Conservation (phyloP, 2,113 vertebrate species). For the Anolis sagrei region DNA sequence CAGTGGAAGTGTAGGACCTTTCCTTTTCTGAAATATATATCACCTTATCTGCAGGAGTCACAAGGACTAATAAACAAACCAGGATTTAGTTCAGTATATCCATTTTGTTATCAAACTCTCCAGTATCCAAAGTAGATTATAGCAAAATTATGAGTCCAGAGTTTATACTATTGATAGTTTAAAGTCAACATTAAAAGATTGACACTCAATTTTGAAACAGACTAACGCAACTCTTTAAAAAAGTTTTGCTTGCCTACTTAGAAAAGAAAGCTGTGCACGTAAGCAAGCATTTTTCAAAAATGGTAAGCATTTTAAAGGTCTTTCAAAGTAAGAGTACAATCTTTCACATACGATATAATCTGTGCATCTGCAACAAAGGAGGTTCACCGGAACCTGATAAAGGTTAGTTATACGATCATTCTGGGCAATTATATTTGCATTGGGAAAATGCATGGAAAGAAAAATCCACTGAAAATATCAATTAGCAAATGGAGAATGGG, state of each 20-base stretch:
- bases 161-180: conserved; percentile 48
- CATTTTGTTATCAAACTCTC: conserved; percentile 48
- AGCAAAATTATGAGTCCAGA: conserved; percentile 34
- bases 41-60: conserved; percentile 50
- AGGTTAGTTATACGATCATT: background rate
- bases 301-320: conserved; percentile 22
- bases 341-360: background rate
- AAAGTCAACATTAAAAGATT: no score
- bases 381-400: background rate
- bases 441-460: background rate
- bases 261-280: conserved; percentile 55
- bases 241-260: conserved; percentile 52
- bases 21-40: conserved; percentile 38
- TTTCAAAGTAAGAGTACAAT: no score
- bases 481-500: no score
- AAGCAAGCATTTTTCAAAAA: conserved; percentile 61
- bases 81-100: conserved; percentile 24
- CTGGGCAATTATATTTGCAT: background rate
- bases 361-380: background rate
- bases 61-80: conserved; percentile 41
- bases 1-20: conserved; percentile 35
- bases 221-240: no score
- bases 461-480: background rate
- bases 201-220: no score
- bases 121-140: conserved; percentile 53